These are phyloP conservation scores for Cataglyphis rosenhaueri DNA, from an alignment of 2,888 invertebrate genomes.

Conservation along the genomic window DNA sequence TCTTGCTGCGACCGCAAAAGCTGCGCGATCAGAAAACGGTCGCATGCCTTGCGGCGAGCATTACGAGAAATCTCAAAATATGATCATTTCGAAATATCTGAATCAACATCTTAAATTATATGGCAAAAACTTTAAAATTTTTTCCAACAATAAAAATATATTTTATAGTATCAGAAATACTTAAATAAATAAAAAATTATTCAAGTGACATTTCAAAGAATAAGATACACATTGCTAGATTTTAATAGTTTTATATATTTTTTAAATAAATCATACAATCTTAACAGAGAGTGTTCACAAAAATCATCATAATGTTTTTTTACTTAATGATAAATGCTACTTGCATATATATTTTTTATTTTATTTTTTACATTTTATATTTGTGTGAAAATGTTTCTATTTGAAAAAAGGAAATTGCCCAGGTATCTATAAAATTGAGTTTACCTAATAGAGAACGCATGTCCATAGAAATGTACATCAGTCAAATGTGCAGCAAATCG, in stretches of 20 bases:
- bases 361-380: background rate
- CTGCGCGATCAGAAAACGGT: conserved; percentile 37
- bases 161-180: background rate
- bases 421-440: background rate
- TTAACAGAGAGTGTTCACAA: background rate
- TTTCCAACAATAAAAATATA: background rate
- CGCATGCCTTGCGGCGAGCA: conserved; percentile 37
- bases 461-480: background rate
- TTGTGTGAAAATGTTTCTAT: background rate
- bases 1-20: conserved; percentile 63
- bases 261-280: background rate
- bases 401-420: background rate
- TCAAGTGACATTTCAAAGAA: background rate
- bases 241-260: background rate
- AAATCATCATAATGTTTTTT: background rate
- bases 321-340: background rate
- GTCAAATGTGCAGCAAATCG: conserved; percentile 19
- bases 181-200: background rate
- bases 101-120: background rate
- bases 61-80: background rate
- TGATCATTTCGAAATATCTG: conserved; percentile 3
- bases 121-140: background rate
- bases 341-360: background rate
- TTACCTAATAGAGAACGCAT: background rate
- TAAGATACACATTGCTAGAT: background rate